Evolutionary conservation across 2,888 invertebrate genomes (phyloP).

Genomic region (Ferdinandea cuprea): DNA sequence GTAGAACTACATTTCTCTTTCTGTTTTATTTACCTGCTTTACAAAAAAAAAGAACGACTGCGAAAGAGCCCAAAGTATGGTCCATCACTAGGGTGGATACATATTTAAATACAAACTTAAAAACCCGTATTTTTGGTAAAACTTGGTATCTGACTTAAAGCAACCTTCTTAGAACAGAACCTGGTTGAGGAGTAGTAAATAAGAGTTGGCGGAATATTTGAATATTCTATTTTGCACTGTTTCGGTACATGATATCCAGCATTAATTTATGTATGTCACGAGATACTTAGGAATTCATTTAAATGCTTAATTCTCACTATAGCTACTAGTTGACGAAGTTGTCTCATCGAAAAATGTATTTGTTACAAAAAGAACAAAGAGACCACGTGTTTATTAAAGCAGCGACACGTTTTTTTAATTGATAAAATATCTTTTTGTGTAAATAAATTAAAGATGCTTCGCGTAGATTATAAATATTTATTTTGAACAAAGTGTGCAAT

Average conservation of each 20-base stretch:
- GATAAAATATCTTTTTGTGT: constrained; percentile 38
- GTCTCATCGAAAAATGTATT: constrained; percentile 1
- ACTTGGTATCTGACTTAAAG: background rate
- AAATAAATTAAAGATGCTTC: constrained; percentile 38
- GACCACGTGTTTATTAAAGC: constrained; percentile 45
- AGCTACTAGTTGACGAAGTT: background rate
- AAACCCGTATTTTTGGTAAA: background rate
- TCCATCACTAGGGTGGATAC: too few relatives aligned
- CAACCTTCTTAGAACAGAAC: background rate
- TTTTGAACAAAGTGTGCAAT: constrained; percentile 41
- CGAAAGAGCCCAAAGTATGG: too few relatives aligned
- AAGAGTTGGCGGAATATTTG: constrained; percentile 8
- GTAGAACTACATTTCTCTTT: constrained; percentile 1
- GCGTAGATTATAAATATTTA: constrained; percentile 48
- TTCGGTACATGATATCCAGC: background rate
- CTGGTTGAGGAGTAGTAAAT: background rate
- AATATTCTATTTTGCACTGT: background rate
- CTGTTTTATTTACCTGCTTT: background rate
- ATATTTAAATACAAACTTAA: too few relatives aligned
- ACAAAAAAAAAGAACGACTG: background rate
- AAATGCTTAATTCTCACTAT: constrained; percentile 18
- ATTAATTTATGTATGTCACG: constrained; percentile 37
- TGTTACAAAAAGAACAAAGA: too few relatives aligned
- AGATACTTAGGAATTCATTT: constrained; percentile 24
- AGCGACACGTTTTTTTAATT: constrained; percentile 56